phyloP scores from a whole-genome alignment of 2,113 vertebrate genomes.

The Furnarius figulus region DNA sequence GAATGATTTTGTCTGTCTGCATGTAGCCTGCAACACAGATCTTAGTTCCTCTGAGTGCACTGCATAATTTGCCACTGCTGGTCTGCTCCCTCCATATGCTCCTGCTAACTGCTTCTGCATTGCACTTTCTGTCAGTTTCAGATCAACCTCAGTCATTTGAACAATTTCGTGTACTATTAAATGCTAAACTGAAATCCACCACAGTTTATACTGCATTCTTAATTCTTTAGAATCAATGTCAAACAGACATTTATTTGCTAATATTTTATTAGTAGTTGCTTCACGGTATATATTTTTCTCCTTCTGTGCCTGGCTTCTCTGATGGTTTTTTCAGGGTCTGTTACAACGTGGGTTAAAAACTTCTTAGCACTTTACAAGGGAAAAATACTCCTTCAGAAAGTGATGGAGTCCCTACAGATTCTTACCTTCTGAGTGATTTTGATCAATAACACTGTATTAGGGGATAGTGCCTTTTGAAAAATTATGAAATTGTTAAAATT shows the following conservation, averaged over 20 bases:
- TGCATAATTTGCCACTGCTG: conserved; percentile 17
- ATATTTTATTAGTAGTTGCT: background rate
- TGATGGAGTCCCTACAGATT: background rate
- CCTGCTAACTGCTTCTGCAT: background rate
- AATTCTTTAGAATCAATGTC: background rate
- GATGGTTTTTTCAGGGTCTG: background rate
- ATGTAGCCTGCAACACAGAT: background rate
- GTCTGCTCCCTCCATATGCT: conserved; percentile 29
- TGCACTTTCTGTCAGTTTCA: conserved; percentile 18
- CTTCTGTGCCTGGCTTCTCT: background rate
- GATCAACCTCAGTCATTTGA: background rate
- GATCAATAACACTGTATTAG: conserved; percentile 49
- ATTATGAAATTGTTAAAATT: conserved; percentile 18
- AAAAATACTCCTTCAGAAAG: conserved; percentile 21
- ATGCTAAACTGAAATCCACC: background rate
- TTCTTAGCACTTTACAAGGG: conserved; percentile 32
- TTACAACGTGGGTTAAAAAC: background rate
- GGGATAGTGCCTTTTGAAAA: background rate
- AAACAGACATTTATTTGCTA: background rate
- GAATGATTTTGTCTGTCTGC: background rate
- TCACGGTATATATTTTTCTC: background rate
- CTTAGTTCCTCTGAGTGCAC: background rate
- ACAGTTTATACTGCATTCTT: background rate
- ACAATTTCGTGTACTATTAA: background rate
- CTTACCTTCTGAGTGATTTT: conserved; percentile 44